Conservation (phyloP, 1,140 invertebrate genomes). For the Stenopsyche tienmushanensis region DNA sequence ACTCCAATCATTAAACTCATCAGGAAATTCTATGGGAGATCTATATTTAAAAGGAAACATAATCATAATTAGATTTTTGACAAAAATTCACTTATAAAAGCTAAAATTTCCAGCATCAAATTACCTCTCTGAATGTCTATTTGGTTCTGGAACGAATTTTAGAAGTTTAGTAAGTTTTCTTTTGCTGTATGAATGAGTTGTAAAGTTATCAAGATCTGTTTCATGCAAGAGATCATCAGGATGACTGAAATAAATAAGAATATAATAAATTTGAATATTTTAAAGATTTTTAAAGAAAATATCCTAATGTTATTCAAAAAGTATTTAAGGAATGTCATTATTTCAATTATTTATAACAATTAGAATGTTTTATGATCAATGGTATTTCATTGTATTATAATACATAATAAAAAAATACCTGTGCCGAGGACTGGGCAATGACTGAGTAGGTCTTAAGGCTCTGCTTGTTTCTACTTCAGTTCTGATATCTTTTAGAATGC, state of each 20-base stretch:
- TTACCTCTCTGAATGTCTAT: slow-evolving; percentile 43
- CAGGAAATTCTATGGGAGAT: not conserved
- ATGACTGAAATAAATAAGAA: slow-evolving; percentile 18
- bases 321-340: too few relatives aligned
- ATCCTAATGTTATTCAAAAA: too few relatives aligned
- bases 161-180: slow-evolving; percentile 58
- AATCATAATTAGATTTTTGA: not conserved
- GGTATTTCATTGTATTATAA: too few relatives aligned
- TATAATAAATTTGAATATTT: too few relatives aligned
- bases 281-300: too few relatives aligned
- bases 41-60: slow-evolving; percentile 9
- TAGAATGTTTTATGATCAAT: too few relatives aligned
- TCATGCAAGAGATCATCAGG: slow-evolving; percentile 55
- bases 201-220: slow-evolving; percentile 47
- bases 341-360: too few relatives aligned
- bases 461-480: slow-evolving; percentile 47
- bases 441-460: slow-evolving; percentile 50
- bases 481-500: not conserved
- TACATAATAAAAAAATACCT: slow-evolving; percentile 34
- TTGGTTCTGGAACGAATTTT: slow-evolving; percentile 51
- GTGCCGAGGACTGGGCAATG: slow-evolving; percentile 51
- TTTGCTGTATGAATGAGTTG: slow-evolving; percentile 54
- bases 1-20: slow-evolving; percentile 14
- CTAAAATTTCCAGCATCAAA: not conserved
- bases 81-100: too few relatives aligned